phyloP scores from a whole-genome alignment of 2,888 invertebrate species.

The Epirrhoe tristata region DNA sequence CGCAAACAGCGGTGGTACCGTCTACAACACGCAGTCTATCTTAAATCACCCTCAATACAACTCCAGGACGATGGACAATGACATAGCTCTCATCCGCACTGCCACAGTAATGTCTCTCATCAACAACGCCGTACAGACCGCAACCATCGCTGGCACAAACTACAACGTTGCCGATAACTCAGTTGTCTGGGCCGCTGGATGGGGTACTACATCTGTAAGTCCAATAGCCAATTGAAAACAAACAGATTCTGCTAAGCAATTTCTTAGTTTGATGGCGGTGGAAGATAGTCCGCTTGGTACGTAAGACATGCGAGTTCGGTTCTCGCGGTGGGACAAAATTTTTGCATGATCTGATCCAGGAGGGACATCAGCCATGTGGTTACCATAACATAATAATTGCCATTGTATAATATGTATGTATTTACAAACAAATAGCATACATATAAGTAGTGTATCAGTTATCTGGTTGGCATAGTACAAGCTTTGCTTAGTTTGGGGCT shows the following conservation, averaged over 20 bases:
- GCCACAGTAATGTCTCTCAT: conserved; percentile 37
- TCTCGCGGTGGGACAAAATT: too few species aligned
- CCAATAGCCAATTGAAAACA: background rate
- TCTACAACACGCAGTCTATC: conserved; percentile 40
- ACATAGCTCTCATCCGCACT: conserved; percentile 55
- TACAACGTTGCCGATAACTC: conserved; percentile 58
- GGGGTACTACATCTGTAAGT: conserved; percentile 62
- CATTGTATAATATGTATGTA: too few species aligned
- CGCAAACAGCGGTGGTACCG: conserved; percentile 59
- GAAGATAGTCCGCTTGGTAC: too few species aligned
- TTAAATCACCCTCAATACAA: conserved; percentile 62
- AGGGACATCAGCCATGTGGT: too few species aligned
- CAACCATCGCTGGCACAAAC: conserved; percentile 48
- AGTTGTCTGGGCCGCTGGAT: conserved; percentile 63
- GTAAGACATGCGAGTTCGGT: too few species aligned
- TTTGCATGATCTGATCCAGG: too few species aligned
- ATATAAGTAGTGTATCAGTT: too few species aligned
- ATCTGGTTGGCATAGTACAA: too few species aligned
- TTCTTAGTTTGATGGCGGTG: too few species aligned
- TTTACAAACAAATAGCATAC: too few species aligned
- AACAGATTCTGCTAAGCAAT: background rate
- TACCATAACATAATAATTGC: too few species aligned
- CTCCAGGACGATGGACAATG: conserved; percentile 49
- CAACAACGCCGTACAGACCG: conserved; percentile 34
- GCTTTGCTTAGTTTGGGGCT: too few species aligned